Conservation (phyloP, 2,113 vertebrate species). For the Dicrurus megarhynchus region DNA sequence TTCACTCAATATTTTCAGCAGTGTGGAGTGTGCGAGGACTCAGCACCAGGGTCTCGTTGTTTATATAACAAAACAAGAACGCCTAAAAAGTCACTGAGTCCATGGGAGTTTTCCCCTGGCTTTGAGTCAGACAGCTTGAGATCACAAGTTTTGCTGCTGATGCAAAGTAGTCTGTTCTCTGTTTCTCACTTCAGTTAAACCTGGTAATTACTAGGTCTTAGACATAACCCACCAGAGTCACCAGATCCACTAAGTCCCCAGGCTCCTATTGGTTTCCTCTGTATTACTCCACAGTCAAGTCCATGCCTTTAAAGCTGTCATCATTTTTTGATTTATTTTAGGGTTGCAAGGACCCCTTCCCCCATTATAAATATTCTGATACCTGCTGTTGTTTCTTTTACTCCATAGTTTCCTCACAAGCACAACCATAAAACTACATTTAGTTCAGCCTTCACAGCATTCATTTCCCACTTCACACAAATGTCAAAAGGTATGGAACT, state of each 20-base stretch:
- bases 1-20: not conserved
- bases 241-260: not conserved
- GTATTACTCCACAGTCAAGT: not conserved
- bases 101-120: not conserved
- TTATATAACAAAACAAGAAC: not conserved
- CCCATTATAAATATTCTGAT: not conserved
- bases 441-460: not conserved
- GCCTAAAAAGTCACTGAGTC: not conserved
- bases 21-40: rapidly evolving
- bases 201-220: not conserved
- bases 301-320: not conserved
- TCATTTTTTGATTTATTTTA: not conserved
- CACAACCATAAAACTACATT: not conserved
- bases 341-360: not conserved
- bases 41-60: not conserved
- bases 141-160: not conserved
- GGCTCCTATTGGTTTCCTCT: not conserved
- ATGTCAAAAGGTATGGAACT: not conserved
- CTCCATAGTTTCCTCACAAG: not conserved
- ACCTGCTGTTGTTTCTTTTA: not conserved
- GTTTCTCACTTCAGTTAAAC: not conserved
- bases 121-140: not conserved
- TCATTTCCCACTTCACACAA: not conserved
- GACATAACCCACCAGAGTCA: not conserved
- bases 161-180: not conserved